Base-by-base conservation (phyloP, 2,888 invertebrate genomes). In the Melangyna quadrimaculata region DNA sequence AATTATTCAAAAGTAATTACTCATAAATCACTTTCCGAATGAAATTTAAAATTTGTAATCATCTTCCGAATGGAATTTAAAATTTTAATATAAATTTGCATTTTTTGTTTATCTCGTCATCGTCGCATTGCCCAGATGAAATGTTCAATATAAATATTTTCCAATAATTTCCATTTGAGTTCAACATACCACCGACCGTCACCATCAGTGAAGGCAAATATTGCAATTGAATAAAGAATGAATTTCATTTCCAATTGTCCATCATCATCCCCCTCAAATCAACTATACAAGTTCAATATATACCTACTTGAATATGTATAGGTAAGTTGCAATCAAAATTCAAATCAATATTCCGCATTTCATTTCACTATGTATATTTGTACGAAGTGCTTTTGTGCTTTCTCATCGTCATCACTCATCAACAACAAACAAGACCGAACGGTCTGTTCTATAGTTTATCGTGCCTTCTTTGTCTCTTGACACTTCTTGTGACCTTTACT, bases 401-500 rank as follows among this genome's bases (percentile, higher is more conserved):
- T 29, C 8, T 45, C 65, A 65, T 45, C 71, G 78, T 40, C n/a
- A 8, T 65, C 74, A 59, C n/a, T 77, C 63, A 70, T 67, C 53
- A 73, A 22, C 14, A 59, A 65, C 27, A 45, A 77, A 70, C 65
- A 65, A 40, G 17, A 51, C 12, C 67, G 72, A 59, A 72, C 22
- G 45, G 32, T 40, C 35, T 63, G 48, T 37, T 63, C 22, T 22
- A 53, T 29, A 6, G 40, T 72, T 79, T 79, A 70, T 70, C 55
- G 65, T 51, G 19, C 55, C 55, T 63, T 10, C 29, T 19, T 40
- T 37, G 27, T 61, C 22, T 65, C 22, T 37, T 67, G 67, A 45
- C 65, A 78, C 73, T 57, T 17, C n/a, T 32, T 22, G n/a, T 73
- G 79, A 73, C 67, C 79, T 79, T 79, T 73, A 67, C 35, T 59